Percentiles rank a stretch among this genome's conserved stretches.
phyloP scores from a whole-genome alignment of 1,140 invertebrate genomes.

The Pomacea maculata region DNA sequence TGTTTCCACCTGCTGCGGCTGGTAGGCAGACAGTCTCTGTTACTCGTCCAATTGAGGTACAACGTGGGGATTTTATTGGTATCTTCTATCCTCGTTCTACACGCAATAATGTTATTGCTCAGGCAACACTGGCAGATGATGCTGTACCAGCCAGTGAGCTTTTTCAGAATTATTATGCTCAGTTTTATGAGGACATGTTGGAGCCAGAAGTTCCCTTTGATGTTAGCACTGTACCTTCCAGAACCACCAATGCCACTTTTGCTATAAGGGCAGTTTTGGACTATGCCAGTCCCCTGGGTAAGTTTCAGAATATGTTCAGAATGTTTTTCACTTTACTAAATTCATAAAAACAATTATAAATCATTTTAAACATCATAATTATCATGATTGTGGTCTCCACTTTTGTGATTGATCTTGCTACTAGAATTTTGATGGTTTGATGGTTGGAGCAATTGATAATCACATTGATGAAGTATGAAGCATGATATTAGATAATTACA shows the following conservation, averaged over 20 bases:
- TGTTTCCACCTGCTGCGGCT: conserved; percentile 41
- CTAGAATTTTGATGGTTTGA: too few species aligned
- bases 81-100: conserved; percentile 50
- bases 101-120: conserved; percentile 48
- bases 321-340: too few species aligned
- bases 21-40: conserved; percentile 42
- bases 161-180: conserved; percentile 49
- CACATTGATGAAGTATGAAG: too few species aligned
- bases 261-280: conserved; percentile 54
- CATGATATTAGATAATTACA: too few species aligned
- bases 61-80: conserved; percentile 57
- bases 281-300: conserved; percentile 28
- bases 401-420: too few species aligned
- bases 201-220: conserved; percentile 32
- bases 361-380: too few species aligned
- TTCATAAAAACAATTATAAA: too few species aligned
- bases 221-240: conserved; percentile 27
- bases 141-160: conserved; percentile 42
- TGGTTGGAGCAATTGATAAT: too few species aligned
- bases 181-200: conserved; percentile 48
- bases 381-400: too few species aligned
- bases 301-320: too few species aligned
- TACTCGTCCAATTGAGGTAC: conserved; percentile 39
- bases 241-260: conserved; percentile 47
- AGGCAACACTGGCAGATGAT: conserved; percentile 41